These are phyloP conservation scores for Spheniscus mendiculus DNA, from an alignment of 2,113 vertebrate genomes.

Conservation along the genomic window DNA sequence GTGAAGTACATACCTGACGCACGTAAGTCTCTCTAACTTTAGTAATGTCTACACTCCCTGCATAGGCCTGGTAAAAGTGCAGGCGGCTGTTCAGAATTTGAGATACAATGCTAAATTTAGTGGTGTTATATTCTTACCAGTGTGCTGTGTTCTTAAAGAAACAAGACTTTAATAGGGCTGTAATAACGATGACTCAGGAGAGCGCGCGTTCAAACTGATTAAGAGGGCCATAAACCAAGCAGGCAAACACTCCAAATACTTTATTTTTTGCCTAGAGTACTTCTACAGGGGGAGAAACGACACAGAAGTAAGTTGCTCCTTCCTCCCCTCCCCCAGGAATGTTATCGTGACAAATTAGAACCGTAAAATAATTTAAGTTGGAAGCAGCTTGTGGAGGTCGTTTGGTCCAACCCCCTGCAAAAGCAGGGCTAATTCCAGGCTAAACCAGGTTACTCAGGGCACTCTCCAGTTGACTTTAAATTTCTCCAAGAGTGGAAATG, in stretches of 20 bases:
- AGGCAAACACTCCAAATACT: background rate
- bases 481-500: background rate
- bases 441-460: background rate
- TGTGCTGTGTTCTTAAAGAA: background rate
- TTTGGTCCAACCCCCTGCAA: background rate
- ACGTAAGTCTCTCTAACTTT: background rate
- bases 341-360: background rate
- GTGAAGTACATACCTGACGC: background rate
- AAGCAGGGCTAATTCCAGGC: background rate
- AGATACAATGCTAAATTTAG: background rate
- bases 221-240: background rate
- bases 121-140: background rate
- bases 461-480: background rate
- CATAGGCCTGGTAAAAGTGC: background rate
- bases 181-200: background rate
- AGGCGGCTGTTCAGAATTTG: background rate
- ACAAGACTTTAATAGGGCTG: background rate
- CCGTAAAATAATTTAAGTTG: background rate
- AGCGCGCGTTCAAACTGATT: background rate
- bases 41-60: background rate
- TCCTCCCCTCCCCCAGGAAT: background rate
- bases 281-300: background rate
- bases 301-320: background rate
- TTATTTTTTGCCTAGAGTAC: background rate
- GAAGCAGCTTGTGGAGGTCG: fast-evolving